Evolutionary conservation across 2,888 invertebrate genomes (phyloP), one percentile per base, ranked within the genome.

Genomic region (Rhodophaea formosa): DNA sequence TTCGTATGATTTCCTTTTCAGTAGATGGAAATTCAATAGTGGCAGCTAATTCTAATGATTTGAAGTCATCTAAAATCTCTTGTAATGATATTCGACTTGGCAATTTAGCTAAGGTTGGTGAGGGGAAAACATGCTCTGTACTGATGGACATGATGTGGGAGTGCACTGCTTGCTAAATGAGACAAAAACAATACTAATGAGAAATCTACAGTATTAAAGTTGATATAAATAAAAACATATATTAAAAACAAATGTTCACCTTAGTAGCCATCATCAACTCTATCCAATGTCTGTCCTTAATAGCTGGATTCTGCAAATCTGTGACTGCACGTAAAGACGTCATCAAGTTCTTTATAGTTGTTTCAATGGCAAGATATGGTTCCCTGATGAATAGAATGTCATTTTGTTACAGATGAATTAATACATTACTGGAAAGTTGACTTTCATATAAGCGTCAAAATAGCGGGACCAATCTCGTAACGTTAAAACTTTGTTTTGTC

Each of bases 181-280:
- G 72, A 73, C 66, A 74, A 68, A n/a, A 57, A 67, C 69, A n/a
- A 61, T 46, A 58, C 53, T 58, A 59, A 49, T 58, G 12, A 35
- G 35, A 46, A 46, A 46, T 46, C 46, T 46, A 46, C 12, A 23
- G 5, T 15, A 17, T 45, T 17, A 8, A 17, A 10, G 8, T 8
- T 15, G 15, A 35, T 7, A 51, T 39, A 5, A n/a, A 16, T 8
- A 35, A 8, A 32, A 8, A n/a, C 8, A 49, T 49, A 32, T 30
- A 49, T 16, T 0, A 5, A 43, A 17, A 10, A 39, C 17, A 39
- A 14, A 52, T n/a, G 17, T 23, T 10, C 67, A 96, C 96, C 92
- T 97, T 95, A 0, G 98, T 98, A 8, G 97, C 97, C 79, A 94
- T 94, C 97, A 98, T 98, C 16, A 99, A 90, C 79, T 98, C 97